phyloP scores from a whole-genome alignment of 2,113 vertebrate species.

The Lutjanus erythropterus region DNA sequence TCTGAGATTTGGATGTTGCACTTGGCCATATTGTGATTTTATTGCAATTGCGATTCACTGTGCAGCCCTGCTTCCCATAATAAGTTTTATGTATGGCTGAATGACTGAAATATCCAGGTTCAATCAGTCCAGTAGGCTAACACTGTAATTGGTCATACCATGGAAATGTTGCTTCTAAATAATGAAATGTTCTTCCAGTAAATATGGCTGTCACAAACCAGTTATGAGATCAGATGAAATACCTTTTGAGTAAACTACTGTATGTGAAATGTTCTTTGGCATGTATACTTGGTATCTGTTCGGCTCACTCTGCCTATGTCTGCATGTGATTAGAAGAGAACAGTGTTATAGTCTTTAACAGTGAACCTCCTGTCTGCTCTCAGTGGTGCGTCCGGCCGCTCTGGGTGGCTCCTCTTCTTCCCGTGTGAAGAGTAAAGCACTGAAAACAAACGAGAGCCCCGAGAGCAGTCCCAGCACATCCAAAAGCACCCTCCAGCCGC shows the following conservation, averaged over 20 bases:
- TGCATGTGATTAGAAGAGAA: background rate
- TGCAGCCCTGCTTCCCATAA: too few relatives aligned
- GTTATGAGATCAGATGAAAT: too few relatives aligned
- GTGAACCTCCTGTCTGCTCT: slow-evolving; percentile 28
- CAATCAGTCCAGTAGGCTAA: too few relatives aligned
- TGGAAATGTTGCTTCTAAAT: background rate
- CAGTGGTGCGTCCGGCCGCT: slow-evolving; percentile 73
- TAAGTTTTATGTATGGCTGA: too few relatives aligned
- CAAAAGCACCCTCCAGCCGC: slow-evolving; percentile 45
- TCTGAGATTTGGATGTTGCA: too few relatives aligned
- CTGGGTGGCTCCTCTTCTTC: slow-evolving; percentile 68
- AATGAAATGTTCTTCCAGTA: background rate
- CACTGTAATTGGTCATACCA: too few relatives aligned
- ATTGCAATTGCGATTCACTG: too few relatives aligned
- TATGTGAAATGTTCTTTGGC: too few relatives aligned
- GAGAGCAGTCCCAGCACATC: slow-evolving; percentile 37
- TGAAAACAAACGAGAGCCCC: slow-evolving; percentile 53
- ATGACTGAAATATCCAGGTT: too few relatives aligned
- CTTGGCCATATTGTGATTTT: too few relatives aligned
- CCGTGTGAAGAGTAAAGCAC: slow-evolving; percentile 58
- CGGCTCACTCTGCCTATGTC: background rate
- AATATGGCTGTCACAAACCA: background rate
- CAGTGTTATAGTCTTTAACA: background rate
- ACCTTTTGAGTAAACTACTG: too few relatives aligned
- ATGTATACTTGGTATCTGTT: background rate